Conservation (phyloP, 2,113 vertebrate genomes). For the Onychorhynchus coronatus region DNA sequence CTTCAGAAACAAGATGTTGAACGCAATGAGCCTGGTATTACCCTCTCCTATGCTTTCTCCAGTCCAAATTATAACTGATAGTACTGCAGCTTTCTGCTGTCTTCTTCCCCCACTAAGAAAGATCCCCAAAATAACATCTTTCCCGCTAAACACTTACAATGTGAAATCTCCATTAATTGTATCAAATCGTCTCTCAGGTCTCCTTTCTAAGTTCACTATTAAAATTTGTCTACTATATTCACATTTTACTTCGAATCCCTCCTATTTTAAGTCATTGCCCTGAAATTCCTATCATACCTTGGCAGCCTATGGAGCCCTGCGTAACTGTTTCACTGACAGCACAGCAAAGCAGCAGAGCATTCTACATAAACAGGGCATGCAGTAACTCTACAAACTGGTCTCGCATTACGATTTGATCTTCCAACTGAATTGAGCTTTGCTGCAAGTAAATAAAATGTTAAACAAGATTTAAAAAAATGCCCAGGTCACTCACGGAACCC, state of each 20-base stretch:
- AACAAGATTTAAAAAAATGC: not conserved
- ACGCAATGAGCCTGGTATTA: not conserved
- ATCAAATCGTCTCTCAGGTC: not conserved
- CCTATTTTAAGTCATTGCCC: not conserved
- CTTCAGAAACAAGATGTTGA: not conserved
- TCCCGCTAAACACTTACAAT: fast-evolving
- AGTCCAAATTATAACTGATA: not conserved
- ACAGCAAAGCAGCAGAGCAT: not conserved
- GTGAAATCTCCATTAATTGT: not conserved
- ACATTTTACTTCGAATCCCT: not conserved
- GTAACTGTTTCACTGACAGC: not conserved
- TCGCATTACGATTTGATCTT: not conserved
- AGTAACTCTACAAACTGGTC: not conserved
- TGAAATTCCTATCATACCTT: slow-evolving; percentile 10
- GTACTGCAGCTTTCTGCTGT: not conserved
- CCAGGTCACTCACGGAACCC: not conserved
- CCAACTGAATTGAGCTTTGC: not conserved
- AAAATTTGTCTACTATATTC: not conserved
- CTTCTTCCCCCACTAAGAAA: fast-evolving
- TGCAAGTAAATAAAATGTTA: not conserved
- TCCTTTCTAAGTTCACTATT: not conserved
- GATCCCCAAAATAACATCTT: fast-evolving
- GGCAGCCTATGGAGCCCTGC: not conserved
- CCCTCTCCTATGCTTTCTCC: not conserved
- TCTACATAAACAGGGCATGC: not conserved